phyloP scores from a whole-genome alignment of 2,888 invertebrate species.

The Sesamia inferens region DNA sequence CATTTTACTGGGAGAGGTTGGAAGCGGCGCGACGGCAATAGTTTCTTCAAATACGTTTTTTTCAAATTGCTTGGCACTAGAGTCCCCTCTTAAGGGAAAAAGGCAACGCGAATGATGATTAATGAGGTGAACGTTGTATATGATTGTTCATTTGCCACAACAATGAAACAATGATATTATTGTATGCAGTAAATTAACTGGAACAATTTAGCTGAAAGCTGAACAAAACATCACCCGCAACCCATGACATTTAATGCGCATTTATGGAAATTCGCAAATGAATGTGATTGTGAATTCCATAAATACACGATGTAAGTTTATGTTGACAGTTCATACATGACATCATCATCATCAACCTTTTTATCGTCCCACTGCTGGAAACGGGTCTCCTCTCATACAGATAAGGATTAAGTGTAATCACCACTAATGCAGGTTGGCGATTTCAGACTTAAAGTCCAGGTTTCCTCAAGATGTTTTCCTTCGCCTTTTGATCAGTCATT shows the following conservation, averaged over 20 bases:
- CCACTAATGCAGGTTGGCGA: too few species aligned
- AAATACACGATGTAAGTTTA: neutral
- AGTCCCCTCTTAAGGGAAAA: neutral
- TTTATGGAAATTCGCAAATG: neutral
- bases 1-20: too few species aligned
- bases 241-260: neutral
- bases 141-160: neutral
- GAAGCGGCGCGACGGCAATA: too few species aligned
- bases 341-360: too few species aligned
- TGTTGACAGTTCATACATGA: neutral
- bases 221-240: neutral
- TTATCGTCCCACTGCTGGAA: too few species aligned
- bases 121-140: neutral
- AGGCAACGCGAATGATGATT: neutral
- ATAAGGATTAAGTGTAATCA: too few species aligned
- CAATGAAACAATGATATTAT: neutral
- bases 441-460: too few species aligned
- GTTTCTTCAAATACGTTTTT: too few species aligned
- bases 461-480: too few species aligned
- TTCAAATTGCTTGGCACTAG: too few species aligned
- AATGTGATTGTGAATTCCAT: neutral
- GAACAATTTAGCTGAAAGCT: neutral
- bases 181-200: neutral
- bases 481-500: too few species aligned
- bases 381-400: too few species aligned